phyloP scores from a whole-genome alignment of 2,888 invertebrate species.

The Tyria jacobaeae region DNA sequence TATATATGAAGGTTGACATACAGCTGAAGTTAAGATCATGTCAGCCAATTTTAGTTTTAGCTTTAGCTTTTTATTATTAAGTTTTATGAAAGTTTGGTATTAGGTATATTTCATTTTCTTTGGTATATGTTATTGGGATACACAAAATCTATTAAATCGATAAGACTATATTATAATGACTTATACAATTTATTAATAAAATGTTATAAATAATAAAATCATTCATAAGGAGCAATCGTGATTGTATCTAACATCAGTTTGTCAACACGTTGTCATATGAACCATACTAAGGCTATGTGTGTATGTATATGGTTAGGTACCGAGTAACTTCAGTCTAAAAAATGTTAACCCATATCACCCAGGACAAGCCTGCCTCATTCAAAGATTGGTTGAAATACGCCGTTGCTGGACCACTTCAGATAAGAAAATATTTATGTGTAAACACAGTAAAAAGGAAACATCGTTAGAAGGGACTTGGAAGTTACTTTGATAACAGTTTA shows the following conservation, averaged over 20 bases:
- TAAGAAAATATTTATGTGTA: neutral
- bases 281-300: no score
- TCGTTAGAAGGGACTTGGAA: neutral
- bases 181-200: no score
- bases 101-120: neutral
- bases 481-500: neutral
- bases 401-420: neutral
- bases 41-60: neutral
- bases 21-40: neutral
- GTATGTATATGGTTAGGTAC: no score
- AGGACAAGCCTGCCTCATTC: neutral
- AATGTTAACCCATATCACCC: neutral
- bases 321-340: neutral
- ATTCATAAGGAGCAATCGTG: no score
- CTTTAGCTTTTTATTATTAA: neutral
- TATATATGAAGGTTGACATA: slow-evolving; percentile 16
- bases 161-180: no score
- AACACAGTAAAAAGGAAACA: neutral
- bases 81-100: slow-evolving; percentile 2
- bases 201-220: no score
- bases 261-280: no score
- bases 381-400: neutral
- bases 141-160: no score
- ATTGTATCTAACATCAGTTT: no score
- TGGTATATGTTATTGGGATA: no score